These are phyloP conservation scores for Pseudopodoces humilis DNA, from an alignment of 2,113 vertebrate genomes.

Conservation along the genomic window DNA sequence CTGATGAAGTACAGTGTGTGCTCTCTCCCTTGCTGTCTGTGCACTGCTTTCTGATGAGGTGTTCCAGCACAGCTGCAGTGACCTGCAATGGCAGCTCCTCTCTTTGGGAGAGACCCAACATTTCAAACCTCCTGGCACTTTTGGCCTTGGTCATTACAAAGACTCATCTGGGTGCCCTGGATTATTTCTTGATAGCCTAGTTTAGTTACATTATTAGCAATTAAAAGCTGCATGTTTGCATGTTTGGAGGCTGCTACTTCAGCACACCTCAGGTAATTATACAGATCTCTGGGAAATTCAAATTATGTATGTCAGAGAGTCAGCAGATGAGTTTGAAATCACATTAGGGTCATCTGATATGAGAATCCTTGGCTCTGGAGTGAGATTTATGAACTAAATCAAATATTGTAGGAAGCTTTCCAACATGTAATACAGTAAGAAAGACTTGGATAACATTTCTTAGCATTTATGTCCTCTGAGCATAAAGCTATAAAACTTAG, in stretches of 20 bases:
- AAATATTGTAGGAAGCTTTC: neutral
- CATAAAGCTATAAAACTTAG: neutral
- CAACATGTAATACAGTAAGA: neutral
- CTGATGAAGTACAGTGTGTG: neutral
- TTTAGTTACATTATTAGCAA: neutral
- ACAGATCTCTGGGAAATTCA: neutral
- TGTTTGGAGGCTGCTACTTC: neutral
- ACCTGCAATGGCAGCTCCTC: neutral
- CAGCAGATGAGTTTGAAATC: neutral
- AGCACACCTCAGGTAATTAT: neutral
- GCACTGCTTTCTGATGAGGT: neutral
- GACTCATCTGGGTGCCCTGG: accelerated
- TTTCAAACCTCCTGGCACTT: neutral
- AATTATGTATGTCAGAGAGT: neutral
- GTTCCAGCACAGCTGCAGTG: neutral
- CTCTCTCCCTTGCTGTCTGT: neutral
- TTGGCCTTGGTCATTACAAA: neutral
- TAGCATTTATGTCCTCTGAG: neutral
- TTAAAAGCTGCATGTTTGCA: neutral
- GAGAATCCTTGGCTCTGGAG: neutral
- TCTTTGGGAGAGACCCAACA: accelerated
- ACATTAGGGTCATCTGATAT: neutral
- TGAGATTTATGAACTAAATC: neutral
- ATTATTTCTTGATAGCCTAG: neutral
- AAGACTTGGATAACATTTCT: neutral